These are phyloP conservation scores for Callorhinus ursinus DNA, from an alignment of 2,113 vertebrate genomes.

Conservation along the genomic window DNA sequence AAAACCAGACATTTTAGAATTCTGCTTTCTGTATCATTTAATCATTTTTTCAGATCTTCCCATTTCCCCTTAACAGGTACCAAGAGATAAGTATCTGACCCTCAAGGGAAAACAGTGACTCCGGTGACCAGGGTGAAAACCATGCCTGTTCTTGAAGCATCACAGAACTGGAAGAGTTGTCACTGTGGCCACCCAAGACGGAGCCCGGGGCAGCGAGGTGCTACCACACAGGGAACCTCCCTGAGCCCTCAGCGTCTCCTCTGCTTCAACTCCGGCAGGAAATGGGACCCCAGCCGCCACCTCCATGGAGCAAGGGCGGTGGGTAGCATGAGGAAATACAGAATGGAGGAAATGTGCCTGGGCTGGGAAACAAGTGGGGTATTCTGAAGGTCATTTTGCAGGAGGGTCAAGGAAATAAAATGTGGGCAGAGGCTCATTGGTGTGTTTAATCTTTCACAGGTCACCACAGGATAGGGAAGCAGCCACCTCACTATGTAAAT, in stretches of 20 bases:
- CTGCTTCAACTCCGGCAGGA: not conserved
- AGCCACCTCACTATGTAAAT: not conserved
- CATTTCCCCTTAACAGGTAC: not conserved
- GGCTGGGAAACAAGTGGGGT: not conserved
- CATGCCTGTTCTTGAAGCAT: not conserved
- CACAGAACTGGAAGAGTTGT: not conserved
- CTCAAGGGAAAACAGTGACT: not conserved
- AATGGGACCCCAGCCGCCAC: not conserved
- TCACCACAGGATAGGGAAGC: not conserved
- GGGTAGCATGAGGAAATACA: not conserved
- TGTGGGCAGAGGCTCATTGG: not conserved
- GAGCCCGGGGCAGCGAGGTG: not conserved
- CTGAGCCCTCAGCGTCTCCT: not conserved
- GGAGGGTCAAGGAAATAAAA: not conserved
- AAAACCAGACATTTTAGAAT: not conserved
- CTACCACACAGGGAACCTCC: not conserved
- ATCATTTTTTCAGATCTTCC: not conserved
- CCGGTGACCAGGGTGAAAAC: not conserved
- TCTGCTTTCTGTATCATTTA: not conserved
- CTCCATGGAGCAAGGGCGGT: not conserved
- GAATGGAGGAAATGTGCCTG: not conserved
- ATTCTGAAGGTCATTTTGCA: not conserved
- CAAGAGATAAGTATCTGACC: not conserved
- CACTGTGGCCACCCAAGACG: accelerated
- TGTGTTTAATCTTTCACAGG: not conserved